phyloP scores from a whole-genome alignment of 2,888 invertebrate genomes.

The Rotaria magnacalcarata region DNA sequence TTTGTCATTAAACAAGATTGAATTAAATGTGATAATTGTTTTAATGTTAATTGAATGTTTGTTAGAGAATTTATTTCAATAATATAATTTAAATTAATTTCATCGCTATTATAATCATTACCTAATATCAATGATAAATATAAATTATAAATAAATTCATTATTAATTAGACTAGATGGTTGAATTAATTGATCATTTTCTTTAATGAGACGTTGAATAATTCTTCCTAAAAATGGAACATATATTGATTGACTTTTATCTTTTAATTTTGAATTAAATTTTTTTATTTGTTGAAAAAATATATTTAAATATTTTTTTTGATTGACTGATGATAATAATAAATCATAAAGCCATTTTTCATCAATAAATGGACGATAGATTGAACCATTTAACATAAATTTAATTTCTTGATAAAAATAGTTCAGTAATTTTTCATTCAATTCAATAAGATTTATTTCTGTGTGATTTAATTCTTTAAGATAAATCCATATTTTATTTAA shows the following conservation, averaged over 20 bases:
- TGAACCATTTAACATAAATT: too few species aligned
- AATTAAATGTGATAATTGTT: constrained; percentile 7
- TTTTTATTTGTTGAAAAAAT: not conserved
- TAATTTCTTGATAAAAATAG: too few species aligned
- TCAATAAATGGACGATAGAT: too few species aligned
- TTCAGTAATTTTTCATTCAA: not conserved
- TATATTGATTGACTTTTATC: not conserved
- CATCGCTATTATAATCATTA: not conserved
- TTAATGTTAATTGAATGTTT: constrained; percentile 14
- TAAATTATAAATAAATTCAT: not conserved
- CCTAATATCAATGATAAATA: not conserved
- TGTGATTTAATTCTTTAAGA: not conserved
- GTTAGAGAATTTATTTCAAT: not conserved
- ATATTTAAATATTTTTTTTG: not conserved
- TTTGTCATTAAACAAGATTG: not conserved
- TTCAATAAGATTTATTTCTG: not conserved
- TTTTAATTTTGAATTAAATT: not conserved
- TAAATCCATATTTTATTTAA: not conserved
- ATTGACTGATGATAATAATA: not conserved
- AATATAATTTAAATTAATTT: not conserved
- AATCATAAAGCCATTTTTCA: too few species aligned
- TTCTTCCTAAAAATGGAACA: not conserved
- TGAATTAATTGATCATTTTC: not conserved
- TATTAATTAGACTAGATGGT: not conserved
- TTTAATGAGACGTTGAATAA: not conserved